Base-by-base conservation (phyloP, 2,888 invertebrate species). In the Bimastos eiseni region DNA sequence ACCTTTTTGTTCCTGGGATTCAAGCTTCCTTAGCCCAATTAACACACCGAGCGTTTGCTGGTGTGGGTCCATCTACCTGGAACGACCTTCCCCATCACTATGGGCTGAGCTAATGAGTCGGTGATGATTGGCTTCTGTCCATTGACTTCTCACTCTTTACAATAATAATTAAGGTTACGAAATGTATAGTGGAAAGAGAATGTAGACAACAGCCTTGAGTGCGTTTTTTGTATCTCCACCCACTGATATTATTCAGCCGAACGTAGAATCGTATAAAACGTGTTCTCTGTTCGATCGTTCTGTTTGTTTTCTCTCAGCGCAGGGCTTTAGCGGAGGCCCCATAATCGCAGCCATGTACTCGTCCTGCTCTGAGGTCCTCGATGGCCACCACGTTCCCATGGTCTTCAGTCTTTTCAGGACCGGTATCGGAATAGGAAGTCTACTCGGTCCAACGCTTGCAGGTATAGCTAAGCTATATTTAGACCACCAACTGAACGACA, bases 261-360 rank as follows among this genome's bases (percentile, higher is more conserved):
- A 8, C 8, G n/a, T 70, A 70, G 13, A 70, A n/a, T 8, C 70
- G 13, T 70, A n/a, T 70, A n/a, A 86, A 86, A 37, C 37, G 89
- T 8, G 33, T 1, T 17, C 13, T 4, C 21, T 41, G 38, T 13
- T 44, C 13, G 17, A 33, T 38, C 13, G 89, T 89, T 44, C 44
- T 44, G 44, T 41, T 49, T 90, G 6, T 91, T 24, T 89, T 15
- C 30, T 34, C 84, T 6, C 55, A 92, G 92, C 89, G 38, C 90
- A 90, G n/a, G 92, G 92, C 24, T 24, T 90, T 24, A 83, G 90
- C 83, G 92, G 92, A 30, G 92, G 92, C 0, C 92, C 92, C 24
- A 90, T 92, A n/a, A 90, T 92, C 38, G 92, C 92, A 30, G 92
- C 91, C 36, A 92, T 92, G 91, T 92, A 92, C 89, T 90, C 91